These are phyloP conservation scores for Danaus plexippus DNA, from an alignment of 1,140 invertebrate species.

Conservation along the genomic window DNA sequence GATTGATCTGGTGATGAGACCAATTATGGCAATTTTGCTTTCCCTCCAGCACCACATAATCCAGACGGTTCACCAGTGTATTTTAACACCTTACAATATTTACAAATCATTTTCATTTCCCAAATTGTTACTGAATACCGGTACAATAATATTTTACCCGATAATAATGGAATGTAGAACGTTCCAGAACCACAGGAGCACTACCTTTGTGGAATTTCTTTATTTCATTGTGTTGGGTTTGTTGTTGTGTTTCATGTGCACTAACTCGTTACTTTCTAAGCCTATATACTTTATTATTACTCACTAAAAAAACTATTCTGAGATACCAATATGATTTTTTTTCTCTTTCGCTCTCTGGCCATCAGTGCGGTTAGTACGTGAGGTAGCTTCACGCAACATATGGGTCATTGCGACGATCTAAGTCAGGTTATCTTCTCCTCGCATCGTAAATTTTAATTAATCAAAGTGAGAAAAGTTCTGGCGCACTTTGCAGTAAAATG, in stretches of 20 bases:
- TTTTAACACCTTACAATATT: slow-evolving; percentile 49
- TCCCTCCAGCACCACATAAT: slow-evolving; percentile 5
- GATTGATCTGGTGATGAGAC: slow-evolving; percentile 32
- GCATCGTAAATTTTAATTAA: slow-evolving; percentile 27
- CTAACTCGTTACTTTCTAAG: slow-evolving; percentile 39
- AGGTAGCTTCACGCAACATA: slow-evolving; percentile 27
- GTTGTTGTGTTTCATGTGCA: slow-evolving; percentile 32
- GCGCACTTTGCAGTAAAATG: slow-evolving; percentile 19
- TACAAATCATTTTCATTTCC: slow-evolving; percentile 30
- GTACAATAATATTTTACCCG: slow-evolving; percentile 26
- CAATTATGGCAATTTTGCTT: slow-evolving; percentile 12
- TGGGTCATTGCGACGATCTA: slow-evolving; percentile 29
- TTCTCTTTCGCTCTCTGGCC: slow-evolving; percentile 23
- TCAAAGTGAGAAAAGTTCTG: slow-evolving; percentile 24
- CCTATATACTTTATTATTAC: slow-evolving; percentile 33
- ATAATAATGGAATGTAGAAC: slow-evolving; percentile 31
- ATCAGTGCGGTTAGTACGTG: slow-evolving; percentile 29
- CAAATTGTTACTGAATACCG: slow-evolving; percentile 29
- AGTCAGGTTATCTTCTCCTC: slow-evolving; percentile 30
- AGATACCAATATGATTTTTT: slow-evolving; percentile 13
- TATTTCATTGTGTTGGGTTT: slow-evolving; percentile 29
- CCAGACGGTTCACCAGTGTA: slow-evolving; percentile 43
- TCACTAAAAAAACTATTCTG: slow-evolving; percentile 31
- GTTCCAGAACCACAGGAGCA: background rate
- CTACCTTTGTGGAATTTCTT: slow-evolving; percentile 22